These are phyloP conservation scores for Mactromeris polynyma DNA, from an alignment of 2,888 invertebrate species.

Conservation along the genomic window DNA sequence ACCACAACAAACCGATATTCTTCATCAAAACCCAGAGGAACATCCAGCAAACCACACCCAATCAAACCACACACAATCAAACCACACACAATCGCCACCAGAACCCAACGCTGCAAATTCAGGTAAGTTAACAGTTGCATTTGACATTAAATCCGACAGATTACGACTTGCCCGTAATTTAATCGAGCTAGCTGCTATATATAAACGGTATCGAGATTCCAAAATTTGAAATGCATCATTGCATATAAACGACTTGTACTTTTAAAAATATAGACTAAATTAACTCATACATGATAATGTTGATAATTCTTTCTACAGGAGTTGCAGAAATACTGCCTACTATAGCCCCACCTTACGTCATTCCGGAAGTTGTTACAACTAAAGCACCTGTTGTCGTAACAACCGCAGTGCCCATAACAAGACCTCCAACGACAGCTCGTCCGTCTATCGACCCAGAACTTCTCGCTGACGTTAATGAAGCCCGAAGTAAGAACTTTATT, in stretches of 20 bases:
- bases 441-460: conserved; percentile 50
- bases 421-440: background rate
- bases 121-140: background rate
- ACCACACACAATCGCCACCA: no score
- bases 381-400: background rate
- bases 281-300: no score
- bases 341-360: background rate
- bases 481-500: conserved; percentile 39
- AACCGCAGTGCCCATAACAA: background rate
- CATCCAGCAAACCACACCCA: background rate
- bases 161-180: no score
- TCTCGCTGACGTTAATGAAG: conserved; percentile 51
- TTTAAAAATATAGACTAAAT: no score
- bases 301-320: background rate
- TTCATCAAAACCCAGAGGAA: background rate
- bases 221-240: no score
- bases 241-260: no score
- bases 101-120: background rate
- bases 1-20: background rate
- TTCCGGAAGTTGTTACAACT: background rate
- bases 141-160: no score
- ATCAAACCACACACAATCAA: no score
- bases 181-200: no score
- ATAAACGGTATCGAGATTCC: no score
- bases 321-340: background rate